These are phyloP conservation scores for Ochropleura plecta DNA, from an alignment of 2,888 invertebrate genomes.

Conservation along the genomic window DNA sequence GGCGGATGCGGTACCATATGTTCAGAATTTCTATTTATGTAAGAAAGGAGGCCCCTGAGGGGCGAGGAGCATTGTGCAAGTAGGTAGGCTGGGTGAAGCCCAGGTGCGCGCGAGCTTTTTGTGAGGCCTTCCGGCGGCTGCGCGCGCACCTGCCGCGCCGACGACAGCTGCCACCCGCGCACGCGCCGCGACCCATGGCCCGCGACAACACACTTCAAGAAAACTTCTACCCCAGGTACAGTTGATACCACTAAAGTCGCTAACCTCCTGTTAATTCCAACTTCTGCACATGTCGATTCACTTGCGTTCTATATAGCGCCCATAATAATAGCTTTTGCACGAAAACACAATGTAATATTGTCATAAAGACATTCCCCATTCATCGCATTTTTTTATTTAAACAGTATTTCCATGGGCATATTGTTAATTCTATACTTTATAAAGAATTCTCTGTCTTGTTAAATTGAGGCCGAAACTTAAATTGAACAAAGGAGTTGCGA, in stretches of 20 bases:
- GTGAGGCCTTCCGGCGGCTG: constrained; percentile 89
- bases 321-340: constrained; percentile 56
- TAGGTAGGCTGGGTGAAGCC: constrained; percentile 77
- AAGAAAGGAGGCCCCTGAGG: constrained; percentile 70
- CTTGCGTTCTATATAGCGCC: constrained; percentile 44
- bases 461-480: constrained; percentile 46
- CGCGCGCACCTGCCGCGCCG: constrained; percentile 84
- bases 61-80: constrained; percentile 85
- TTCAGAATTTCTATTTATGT: constrained; percentile 77
- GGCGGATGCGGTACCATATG: constrained; percentile 77
- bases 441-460: constrained; percentile 57
- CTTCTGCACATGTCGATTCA: constrained; percentile 46
- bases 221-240: constrained; percentile 42
- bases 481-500: constrained; percentile 65
- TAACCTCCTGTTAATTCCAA: constrained; percentile 50
- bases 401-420: constrained; percentile 47
- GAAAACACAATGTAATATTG: constrained; percentile 58
- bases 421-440: constrained; percentile 50
- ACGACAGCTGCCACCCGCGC: constrained; percentile 83
- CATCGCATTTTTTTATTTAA: constrained; percentile 52
- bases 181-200: constrained; percentile 36
- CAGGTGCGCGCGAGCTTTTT: constrained; percentile 89
- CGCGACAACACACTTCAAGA: constrained; percentile 40
- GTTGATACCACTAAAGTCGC: constrained; percentile 46
- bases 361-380: constrained; percentile 53